Evolutionary conservation across 2,797 vertebrate genomes (phyloP).

Genomic region (Trachurus trachurus): DNA sequence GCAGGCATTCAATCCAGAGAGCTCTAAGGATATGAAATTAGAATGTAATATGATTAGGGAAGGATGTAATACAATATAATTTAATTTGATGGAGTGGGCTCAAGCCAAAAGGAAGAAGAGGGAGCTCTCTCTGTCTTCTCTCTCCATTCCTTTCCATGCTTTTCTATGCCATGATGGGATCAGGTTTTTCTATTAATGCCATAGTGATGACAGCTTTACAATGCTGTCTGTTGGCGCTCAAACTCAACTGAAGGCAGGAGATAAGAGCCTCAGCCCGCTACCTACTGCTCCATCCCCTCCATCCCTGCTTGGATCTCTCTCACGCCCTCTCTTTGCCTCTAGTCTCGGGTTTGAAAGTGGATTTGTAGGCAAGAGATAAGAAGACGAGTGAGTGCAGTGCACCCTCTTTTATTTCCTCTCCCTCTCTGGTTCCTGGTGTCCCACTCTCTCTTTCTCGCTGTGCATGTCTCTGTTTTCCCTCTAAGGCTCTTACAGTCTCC

Average conservation of each 20-base stretch:
- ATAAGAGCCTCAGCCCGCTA: constrained; percentile 43
- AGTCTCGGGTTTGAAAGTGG: constrained; percentile 48
- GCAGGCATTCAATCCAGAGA: constrained; percentile 51
- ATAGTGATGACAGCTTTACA: constrained; percentile 68
- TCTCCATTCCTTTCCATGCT: constrained; percentile 38
- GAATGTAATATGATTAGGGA: constrained; percentile 68
- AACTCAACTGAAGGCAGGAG: constrained; percentile 53
- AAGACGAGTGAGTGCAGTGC: not conserved
- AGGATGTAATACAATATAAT: constrained; percentile 64
- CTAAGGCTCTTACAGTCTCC: constrained; percentile 25
- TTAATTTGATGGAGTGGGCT: constrained; percentile 63
- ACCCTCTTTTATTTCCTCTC: constrained; percentile 28
- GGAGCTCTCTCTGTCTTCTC: not conserved
- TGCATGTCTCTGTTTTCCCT: constrained; percentile 18
- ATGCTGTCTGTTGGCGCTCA: constrained; percentile 52
- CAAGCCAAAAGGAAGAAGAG: constrained; percentile 37
- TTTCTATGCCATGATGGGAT: constrained; percentile 56
- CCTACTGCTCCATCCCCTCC: constrained; percentile 35
- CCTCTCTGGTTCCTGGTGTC: constrained; percentile 1
- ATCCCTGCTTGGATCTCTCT: constrained; percentile 31
- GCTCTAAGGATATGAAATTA: constrained; percentile 64
- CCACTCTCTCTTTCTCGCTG: not conserved
- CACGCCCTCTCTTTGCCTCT: constrained; percentile 17
- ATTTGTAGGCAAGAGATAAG: constrained; percentile 54
- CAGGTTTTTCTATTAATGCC: constrained; percentile 64